These are phyloP conservation scores for Perdita meconis DNA, from an alignment of 2,888 invertebrate species.

Conservation along the genomic window DNA sequence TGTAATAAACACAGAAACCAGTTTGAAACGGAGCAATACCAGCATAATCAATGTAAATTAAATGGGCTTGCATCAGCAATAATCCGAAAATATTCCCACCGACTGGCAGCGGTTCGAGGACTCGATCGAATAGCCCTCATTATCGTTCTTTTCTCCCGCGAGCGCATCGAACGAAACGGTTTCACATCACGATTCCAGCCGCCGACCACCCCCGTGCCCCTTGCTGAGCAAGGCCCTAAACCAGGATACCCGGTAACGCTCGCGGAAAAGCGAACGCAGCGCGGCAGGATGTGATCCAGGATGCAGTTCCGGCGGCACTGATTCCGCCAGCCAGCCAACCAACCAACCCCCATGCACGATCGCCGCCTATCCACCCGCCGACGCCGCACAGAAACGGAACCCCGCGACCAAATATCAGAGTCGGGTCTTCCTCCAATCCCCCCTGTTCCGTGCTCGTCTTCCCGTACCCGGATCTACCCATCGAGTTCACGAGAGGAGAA, in stretches of 20 bases:
- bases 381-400: slow-evolving; percentile 55
- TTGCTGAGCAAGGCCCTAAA: slow-evolving; percentile 67
- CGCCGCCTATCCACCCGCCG: slow-evolving; percentile 42
- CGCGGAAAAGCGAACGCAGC: slow-evolving; percentile 70
- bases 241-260: slow-evolving; percentile 58
- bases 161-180: slow-evolving; percentile 58
- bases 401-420: slow-evolving; percentile 68
- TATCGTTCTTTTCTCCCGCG: slow-evolving; percentile 45
- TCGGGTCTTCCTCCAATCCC: slow-evolving; percentile 47
- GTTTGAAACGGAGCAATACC: neutral
- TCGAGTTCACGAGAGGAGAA: slow-evolving; percentile 34
- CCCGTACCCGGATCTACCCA: slow-evolving; percentile 16
- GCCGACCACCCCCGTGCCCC: slow-evolving; percentile 32
- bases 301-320: slow-evolving; percentile 70
- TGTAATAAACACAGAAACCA: too few relatives aligned
- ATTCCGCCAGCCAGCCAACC: slow-evolving; percentile 56
- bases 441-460: slow-evolving; percentile 44
- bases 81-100: slow-evolving; percentile 34
- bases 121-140: slow-evolving; percentile 47
- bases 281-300: slow-evolving; percentile 69
- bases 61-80: neutral
- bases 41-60: too few relatives aligned
- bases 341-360: slow-evolving; percentile 34
- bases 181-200: slow-evolving; percentile 66
- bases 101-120: slow-evolving; percentile 10